Evolutionary conservation across 30 jellyfish, hydroid and myxozoan genomes (phyloP), one percentile per base, ranked within the genome.

Genomic region (Aurelia sp.): DNA sequence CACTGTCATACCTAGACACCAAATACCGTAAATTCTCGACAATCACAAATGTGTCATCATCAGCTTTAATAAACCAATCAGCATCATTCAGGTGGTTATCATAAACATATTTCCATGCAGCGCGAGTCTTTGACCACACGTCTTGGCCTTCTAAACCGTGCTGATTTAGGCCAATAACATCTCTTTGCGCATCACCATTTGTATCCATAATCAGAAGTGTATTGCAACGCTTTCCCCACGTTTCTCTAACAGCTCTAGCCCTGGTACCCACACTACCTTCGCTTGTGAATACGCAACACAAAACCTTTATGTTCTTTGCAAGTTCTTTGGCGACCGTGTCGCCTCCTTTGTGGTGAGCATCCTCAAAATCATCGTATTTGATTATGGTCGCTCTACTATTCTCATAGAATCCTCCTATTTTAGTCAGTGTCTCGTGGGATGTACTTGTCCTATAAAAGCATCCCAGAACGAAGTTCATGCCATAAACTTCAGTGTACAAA

Each of bases 191-290:
- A 61, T 95, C 97, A 13, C 70, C 96, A 10, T 17, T 85, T 23
- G 95, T 52, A 51, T 97, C 90, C 95, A 95, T 78, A 88, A 95
- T 89, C 35, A 95, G 59, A 51, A 95, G 81, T 10, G 66, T 81
- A 59, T 91, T 95, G 66, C 99, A 95, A 1, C 99, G 90, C 53
- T 82, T 89, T 7, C 97, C 99, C 99, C 99, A 95, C 1, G 99
- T 95, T 50, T 95, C 92, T 41, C 87, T 90, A 30, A 89, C 97
- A n/a, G 99, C 97, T 66, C 76, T 71, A 15, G 86, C 98, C 19
- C 77, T 84, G 13, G 97, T 65, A n/a, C 30, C 18, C 69, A 90
- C 62, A 18, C 87, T 81, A 17, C 52, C 80, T 27, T 95, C 97
- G 57, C 89, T 92, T 20, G 97, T 89, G 88, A 95, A 52, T 18